Conservation (phyloP, 2,888 invertebrate genomes). For the Drosophila melanocephala region DNA sequence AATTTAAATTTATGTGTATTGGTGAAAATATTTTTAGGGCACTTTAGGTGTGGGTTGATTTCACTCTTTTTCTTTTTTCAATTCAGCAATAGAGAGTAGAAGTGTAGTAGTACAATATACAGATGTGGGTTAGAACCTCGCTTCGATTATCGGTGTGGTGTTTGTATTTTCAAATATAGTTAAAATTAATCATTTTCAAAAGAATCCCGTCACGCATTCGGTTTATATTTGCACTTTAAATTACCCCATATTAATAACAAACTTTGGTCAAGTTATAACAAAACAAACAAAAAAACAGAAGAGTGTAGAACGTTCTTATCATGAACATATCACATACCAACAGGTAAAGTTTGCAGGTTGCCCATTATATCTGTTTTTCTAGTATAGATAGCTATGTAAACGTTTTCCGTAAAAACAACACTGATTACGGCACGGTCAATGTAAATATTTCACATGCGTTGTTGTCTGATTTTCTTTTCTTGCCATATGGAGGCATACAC, state of each 20-base stretch:
- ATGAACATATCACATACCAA: constrained; percentile 37
- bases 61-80: neutral
- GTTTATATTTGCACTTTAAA: neutral
- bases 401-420: constrained; percentile 3
- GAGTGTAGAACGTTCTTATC: constrained; percentile 2
- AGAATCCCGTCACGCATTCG: neutral
- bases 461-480: constrained; percentile 9
- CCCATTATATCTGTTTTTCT: constrained; percentile 34
- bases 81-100: neutral
- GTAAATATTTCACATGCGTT: constrained; percentile 24
- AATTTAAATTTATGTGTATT: neutral
- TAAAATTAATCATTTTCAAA: neutral
- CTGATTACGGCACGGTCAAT: constrained; percentile 39
- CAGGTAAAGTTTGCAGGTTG: constrained; percentile 32
- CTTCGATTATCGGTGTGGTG: neutral
- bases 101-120: neutral
- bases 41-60: neutral
- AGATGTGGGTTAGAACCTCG: neutral
- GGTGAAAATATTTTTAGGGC: neutral
- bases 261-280: neutral
- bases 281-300: neutral
- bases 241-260: neutral
- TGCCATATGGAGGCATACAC: constrained; percentile 32
- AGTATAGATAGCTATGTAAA: constrained; percentile 35
- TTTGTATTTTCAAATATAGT: neutral